phyloP scores from a whole-genome alignment of 92 coral and sea anemone genomes.

The Anthopleura xanthogrammica region DNA sequence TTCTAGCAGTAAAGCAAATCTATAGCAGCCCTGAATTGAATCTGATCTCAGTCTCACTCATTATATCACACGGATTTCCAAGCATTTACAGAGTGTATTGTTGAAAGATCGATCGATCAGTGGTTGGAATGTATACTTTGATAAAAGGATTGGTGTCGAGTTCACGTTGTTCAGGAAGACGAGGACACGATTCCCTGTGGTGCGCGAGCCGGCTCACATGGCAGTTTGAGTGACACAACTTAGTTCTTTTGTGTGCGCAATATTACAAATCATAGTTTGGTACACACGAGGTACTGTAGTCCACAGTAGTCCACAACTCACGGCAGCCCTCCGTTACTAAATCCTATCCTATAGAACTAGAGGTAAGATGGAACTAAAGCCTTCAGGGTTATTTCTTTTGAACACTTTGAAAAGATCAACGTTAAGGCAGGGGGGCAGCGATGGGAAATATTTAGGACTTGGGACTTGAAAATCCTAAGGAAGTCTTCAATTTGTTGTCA shows the following conservation, averaged over 20 bases:
- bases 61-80: background rate
- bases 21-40: too few species aligned
- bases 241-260: background rate
- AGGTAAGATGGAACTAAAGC: background rate
- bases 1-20: too few species aligned
- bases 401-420: background rate
- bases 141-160: background rate
- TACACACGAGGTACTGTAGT: background rate
- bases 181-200: conserved; percentile 14
- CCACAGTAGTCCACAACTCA: background rate
- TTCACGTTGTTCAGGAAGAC: conserved; percentile 6
- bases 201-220: background rate
- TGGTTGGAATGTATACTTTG: background rate
- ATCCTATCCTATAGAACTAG: background rate
- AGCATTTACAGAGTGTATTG: background rate
- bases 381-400: background rate
- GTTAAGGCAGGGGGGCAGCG: too few species aligned
- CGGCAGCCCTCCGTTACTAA: background rate
- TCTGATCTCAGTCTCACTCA: background rate
- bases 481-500: background rate
- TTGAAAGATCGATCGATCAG: background rate
- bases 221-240: background rate
- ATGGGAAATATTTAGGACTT: too few species aligned
- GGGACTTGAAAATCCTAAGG: too few species aligned
- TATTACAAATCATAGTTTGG: conserved; percentile 12